phyloP scores from a whole-genome alignment of 1,140 invertebrate species.

The Brachionus rotundiformis region DNA sequence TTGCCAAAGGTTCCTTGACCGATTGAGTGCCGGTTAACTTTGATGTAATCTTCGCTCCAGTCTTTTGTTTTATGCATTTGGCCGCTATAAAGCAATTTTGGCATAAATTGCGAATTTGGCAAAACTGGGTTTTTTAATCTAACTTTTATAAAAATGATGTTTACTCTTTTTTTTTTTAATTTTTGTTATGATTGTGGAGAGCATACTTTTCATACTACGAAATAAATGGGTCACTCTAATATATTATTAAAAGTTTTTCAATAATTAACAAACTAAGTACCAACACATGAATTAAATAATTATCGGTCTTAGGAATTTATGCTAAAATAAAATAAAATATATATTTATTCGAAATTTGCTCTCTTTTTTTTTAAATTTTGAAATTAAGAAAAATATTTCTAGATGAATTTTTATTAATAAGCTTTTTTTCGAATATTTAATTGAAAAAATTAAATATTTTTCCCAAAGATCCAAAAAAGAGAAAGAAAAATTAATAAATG shows the following conservation, averaged over 20 bases:
- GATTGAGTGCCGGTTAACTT: neutral
- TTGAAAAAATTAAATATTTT: neutral
- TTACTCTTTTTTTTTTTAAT: neutral
- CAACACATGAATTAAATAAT: neutral
- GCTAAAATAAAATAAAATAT: neutral
- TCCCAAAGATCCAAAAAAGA: neutral
- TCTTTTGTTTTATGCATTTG: constrained; percentile 40
- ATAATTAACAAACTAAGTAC: neutral
- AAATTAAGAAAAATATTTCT: too few species aligned
- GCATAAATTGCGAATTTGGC: neutral
- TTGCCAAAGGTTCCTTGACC: constrained; percentile 48
- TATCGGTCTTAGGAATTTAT: constrained; percentile 3
- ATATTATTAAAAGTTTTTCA: constrained; percentile 7
- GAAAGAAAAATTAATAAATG: neutral
- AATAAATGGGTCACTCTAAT: neutral
- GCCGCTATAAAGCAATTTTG: neutral
- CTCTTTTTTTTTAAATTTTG: neutral
- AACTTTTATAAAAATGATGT: neutral
- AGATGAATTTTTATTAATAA: too few species aligned
- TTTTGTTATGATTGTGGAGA: neutral
- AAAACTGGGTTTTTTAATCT: neutral
- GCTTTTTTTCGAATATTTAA: neutral
- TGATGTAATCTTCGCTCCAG: constrained; percentile 42
- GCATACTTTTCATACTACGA: neutral
- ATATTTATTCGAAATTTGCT: neutral